Percentiles rank a stretch among this genome's conserved stretches.
phyloP scores from a whole-genome alignment of 2,888 invertebrate genomes.

The Matsumyia berberina region DNA sequence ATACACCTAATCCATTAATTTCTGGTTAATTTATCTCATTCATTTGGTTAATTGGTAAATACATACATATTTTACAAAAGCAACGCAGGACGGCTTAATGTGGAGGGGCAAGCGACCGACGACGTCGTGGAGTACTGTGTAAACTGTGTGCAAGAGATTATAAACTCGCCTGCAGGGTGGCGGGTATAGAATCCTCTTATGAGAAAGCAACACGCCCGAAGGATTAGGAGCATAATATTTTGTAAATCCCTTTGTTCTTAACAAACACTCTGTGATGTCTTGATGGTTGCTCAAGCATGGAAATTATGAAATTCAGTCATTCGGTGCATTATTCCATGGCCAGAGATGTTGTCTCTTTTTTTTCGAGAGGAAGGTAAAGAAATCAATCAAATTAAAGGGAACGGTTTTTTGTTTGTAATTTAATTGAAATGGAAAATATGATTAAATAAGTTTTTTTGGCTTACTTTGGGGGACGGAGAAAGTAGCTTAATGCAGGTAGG shows the following conservation, averaged over 20 bases:
- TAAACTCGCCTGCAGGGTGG: conserved; percentile 6
- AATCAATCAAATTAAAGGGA: conserved; percentile 43
- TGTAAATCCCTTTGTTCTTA: conserved; percentile 49
- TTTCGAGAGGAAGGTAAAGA: conserved; percentile 32
- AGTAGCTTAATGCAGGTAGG: not conserved
- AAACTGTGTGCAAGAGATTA: not conserved
- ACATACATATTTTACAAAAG: conserved; percentile 13
- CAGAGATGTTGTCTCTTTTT: not conserved
- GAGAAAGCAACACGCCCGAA: conserved; percentile 34
- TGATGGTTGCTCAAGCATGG: conserved; percentile 61
- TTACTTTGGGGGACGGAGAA: not conserved
- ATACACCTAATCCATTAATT: conserved; percentile 48
- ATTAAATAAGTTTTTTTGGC: conserved; percentile 2
- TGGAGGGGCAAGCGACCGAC: too few relatives aligned
- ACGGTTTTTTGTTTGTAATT: conserved; percentile 19
- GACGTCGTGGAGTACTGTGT: not conserved
- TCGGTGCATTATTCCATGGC: not conserved
- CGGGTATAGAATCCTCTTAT: conserved; percentile 33
- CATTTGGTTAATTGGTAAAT: conserved; percentile 50
- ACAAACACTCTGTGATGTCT: conserved; percentile 52
- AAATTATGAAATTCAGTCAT: conserved; percentile 40
- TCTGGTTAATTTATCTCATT: conserved; percentile 31
- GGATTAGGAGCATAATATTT: conserved; percentile 7
- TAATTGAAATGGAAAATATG: conserved; percentile 51
- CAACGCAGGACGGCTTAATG: not conserved